These are phyloP conservation scores for Valencia hispanica DNA, from an alignment of 2,797 vertebrate genomes.

Conservation along the genomic window DNA sequence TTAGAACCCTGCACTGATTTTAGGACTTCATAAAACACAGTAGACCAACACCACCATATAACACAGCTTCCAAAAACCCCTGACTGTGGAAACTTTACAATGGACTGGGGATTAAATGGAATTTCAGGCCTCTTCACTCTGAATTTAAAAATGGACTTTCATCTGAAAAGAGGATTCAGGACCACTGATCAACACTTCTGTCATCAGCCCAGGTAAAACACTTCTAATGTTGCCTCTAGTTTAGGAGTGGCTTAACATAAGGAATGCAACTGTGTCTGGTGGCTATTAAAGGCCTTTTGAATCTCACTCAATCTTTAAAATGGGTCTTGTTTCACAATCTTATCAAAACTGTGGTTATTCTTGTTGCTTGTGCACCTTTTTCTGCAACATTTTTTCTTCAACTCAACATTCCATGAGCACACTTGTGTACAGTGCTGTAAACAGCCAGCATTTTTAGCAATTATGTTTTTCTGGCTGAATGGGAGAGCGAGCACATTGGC, in stretches of 20 bases:
- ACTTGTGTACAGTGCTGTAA: not conserved
- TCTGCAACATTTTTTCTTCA: not conserved
- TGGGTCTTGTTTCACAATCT: not conserved
- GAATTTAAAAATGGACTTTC: not conserved
- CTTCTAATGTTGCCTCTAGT: not conserved
- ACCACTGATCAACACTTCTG: not conserved
- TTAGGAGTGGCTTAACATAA: not conserved
- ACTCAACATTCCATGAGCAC: not conserved
- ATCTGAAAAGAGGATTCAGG: not conserved
- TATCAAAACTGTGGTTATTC: not conserved
- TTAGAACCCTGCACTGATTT: not conserved
- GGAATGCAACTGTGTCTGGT: not conserved
- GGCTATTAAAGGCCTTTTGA: not conserved
- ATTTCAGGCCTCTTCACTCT: not conserved
- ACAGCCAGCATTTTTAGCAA: not conserved
- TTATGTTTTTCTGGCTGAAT: not conserved
- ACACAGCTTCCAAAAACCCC: not conserved
- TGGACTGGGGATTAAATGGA: no score
- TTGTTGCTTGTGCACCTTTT: not conserved
- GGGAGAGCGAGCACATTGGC: not conserved
- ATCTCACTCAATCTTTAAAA: not conserved
- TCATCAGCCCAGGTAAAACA: not conserved
- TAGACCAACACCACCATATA: not conserved
- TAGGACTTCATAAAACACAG: not conserved
- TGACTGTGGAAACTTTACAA: not conserved